Percentiles rank a stretch among this genome's conserved stretches.
These are phyloP conservation scores for Drosophila meridionalis DNA, from an alignment of 2,888 invertebrate species.

Conservation along the genomic window DNA sequence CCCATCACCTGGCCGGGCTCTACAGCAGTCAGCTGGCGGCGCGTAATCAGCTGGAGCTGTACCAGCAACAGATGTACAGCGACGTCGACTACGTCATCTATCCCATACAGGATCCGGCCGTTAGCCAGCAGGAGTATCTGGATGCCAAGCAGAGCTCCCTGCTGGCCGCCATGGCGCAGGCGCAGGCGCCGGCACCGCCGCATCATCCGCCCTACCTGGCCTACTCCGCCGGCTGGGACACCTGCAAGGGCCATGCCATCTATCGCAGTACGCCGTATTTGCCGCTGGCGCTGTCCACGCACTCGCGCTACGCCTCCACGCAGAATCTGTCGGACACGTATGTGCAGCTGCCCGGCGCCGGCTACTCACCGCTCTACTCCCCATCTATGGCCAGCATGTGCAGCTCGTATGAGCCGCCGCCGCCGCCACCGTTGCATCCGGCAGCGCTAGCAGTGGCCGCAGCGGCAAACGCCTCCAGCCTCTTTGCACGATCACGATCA, in stretches of 20 bases:
- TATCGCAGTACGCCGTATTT: slow-evolving; percentile 94
- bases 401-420: slow-evolving; percentile 89
- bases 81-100: slow-evolving; percentile 97
- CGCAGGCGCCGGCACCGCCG: slow-evolving; percentile 86
- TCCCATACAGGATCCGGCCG: slow-evolving; percentile 94
- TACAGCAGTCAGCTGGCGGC: slow-evolving; percentile 90
- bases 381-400: slow-evolving; percentile 88
- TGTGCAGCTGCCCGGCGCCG: slow-evolving; percentile 87
- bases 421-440: slow-evolving; percentile 87
- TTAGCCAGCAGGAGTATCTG: slow-evolving; percentile 95
- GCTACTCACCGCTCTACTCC: slow-evolving; percentile 88
- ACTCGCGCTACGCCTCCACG: slow-evolving; percentile 91
- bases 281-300: slow-evolving; percentile 88
- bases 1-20: slow-evolving; percentile 88
- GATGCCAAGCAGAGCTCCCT: slow-evolving; percentile 90
- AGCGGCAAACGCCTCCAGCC: slow-evolving; percentile 83
- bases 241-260: slow-evolving; percentile 89
- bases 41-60: slow-evolving; percentile 92
- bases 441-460: slow-evolving; percentile 80
- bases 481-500: slow-evolving; percentile 90
- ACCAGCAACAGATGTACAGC: slow-evolving; percentile 95
- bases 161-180: slow-evolving; percentile 88
- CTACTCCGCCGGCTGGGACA: slow-evolving; percentile 84
- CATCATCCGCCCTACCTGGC: slow-evolving; percentile 85
- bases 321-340: slow-evolving; percentile 92